These are phyloP conservation scores for Menidia beryllina DNA, from an alignment of 2,113 vertebrate species.

Conservation along the genomic window DNA sequence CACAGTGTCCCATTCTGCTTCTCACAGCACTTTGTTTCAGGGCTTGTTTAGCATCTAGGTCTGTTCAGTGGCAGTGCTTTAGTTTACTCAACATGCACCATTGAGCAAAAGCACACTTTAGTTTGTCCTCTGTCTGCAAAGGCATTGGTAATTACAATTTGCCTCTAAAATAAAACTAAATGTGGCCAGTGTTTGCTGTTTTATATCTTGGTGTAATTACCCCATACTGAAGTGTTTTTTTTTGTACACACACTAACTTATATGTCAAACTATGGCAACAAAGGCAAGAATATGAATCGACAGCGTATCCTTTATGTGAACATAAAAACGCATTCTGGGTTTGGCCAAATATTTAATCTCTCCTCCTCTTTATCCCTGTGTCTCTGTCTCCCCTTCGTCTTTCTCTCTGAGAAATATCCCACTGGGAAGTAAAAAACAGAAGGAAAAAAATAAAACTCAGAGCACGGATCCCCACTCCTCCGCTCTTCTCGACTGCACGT, in stretches of 20 bases:
- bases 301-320: slow-evolving; percentile 60
- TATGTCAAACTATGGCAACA: slow-evolving; percentile 59
- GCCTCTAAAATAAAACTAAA: slow-evolving; percentile 56
- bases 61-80: slow-evolving; percentile 62
- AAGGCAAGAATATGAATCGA: slow-evolving; percentile 63
- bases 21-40: slow-evolving; percentile 50
- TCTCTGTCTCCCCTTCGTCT: slow-evolving; percentile 50
- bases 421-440: slow-evolving; percentile 64
- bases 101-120: slow-evolving; percentile 62
- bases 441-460: slow-evolving; percentile 45
- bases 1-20: slow-evolving; percentile 39
- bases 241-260: slow-evolving; percentile 39
- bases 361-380: slow-evolving; percentile 30
- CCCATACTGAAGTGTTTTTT: slow-evolving; percentile 34
- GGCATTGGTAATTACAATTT: slow-evolving; percentile 64
- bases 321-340: slow-evolving; percentile 65
- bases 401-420: slow-evolving; percentile 72
- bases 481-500: slow-evolving; percentile 78
- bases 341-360: slow-evolving; percentile 79
- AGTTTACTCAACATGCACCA: slow-evolving; percentile 64
- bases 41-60: slow-evolving; percentile 69
- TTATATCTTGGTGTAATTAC: slow-evolving; percentile 36
- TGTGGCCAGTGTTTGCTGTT: slow-evolving; percentile 58
- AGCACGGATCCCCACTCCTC: slow-evolving; percentile 75
- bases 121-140: slow-evolving; percentile 44